A percentile compares a stretch with the other conserved stretches of the same genome.
Conservation (phyloP, 1,140 invertebrate species). For the Drosophila rufa region DNA sequence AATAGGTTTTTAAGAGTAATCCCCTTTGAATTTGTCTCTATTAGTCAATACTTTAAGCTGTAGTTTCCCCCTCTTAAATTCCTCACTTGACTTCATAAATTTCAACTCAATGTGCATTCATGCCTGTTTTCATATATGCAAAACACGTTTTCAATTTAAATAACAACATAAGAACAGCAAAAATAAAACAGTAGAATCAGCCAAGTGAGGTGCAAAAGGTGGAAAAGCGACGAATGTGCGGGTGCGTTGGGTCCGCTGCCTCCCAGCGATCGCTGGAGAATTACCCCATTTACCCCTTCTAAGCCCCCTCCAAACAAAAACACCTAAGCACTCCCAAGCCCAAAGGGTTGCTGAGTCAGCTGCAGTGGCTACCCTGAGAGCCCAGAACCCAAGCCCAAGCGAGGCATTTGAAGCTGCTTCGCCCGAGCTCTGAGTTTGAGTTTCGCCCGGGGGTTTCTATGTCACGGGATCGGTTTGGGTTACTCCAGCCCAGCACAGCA, state of each 20-base stretch:
- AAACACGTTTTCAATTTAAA: conserved; percentile 78
- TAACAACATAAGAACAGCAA: conserved; percentile 31
- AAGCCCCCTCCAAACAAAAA: neutral
- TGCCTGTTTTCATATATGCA: conserved; percentile 62
- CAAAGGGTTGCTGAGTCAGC: conserved; percentile 40
- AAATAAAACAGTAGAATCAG: conserved; percentile 13
- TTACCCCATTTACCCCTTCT: conserved; percentile 7
- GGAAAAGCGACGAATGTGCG: conserved; percentile 22
- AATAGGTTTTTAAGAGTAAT: no score
- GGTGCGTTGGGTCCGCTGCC: conserved; percentile 41
- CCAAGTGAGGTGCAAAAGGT: conserved; percentile 35
- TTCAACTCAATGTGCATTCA: conserved; percentile 40
- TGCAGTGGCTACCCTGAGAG: conserved; percentile 48
- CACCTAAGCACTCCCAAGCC: conserved; percentile 5
- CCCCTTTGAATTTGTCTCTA: neutral
- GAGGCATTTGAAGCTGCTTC: conserved; percentile 55
- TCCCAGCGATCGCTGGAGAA: conserved; percentile 25
- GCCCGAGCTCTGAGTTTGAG: conserved; percentile 27
- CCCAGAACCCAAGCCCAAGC: conserved; percentile 14
- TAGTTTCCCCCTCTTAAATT: neutral
- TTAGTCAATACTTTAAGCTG: neutral
- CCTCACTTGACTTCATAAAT: conserved; percentile 8
- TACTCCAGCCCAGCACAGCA: conserved; percentile 31
- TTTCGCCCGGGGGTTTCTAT: conserved; percentile 64
- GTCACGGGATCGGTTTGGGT: conserved; percentile 62